Base-by-base conservation (phyloP, 2,888 invertebrate genomes). In the Oegoconia quadripuncta region DNA sequence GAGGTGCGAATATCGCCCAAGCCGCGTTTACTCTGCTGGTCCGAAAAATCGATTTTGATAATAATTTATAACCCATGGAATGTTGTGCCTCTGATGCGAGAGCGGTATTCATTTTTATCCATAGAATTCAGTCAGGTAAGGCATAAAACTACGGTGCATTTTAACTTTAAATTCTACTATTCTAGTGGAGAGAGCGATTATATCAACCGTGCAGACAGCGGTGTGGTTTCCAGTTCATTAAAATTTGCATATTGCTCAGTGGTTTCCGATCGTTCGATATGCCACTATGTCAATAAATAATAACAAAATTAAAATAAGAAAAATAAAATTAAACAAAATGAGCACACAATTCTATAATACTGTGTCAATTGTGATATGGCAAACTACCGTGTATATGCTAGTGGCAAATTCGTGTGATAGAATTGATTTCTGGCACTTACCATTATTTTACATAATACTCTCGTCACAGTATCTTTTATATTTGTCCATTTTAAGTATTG, bases 211-310 rank as follows among this genome's bases (percentile, higher is more conserved):
- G 71, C 64, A 50, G 52, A 54, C 54, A 57, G 66, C 70, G 56
- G 63, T 73, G 71, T 72, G 59, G 59, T 62, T 60, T 59, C 3
- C 15, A 34, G 30, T 34, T 22, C 27, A 27, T 54, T 56, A 51
- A 44, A 50, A 59, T 59, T 57, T 55, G n/a, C n/a, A n/a, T n/a
- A n/a, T n/a, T 52, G 40, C 36, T 48, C 50, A 48, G 67, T 72
- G 71, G 53, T 59, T 60, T 69, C 64, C 69, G 64, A 64, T 67
- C 55, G 49, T 48, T 62, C 51, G 70, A 71, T 75, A 83, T 84
- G 83, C 83, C 84, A 84, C 75, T 80, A 82, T 84, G 82, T 83
- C 82, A 76, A 69, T 62, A 54, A 61, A 55, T 47, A 55, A 56
- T 51, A 51, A 63, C 59, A 50, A 64, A 52, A 54, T 46, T 55